Evolutionary conservation across 37 sponge, comb jelly and placozoan species (phyloP).

Genomic region (Theonella swinhoei): DNA sequence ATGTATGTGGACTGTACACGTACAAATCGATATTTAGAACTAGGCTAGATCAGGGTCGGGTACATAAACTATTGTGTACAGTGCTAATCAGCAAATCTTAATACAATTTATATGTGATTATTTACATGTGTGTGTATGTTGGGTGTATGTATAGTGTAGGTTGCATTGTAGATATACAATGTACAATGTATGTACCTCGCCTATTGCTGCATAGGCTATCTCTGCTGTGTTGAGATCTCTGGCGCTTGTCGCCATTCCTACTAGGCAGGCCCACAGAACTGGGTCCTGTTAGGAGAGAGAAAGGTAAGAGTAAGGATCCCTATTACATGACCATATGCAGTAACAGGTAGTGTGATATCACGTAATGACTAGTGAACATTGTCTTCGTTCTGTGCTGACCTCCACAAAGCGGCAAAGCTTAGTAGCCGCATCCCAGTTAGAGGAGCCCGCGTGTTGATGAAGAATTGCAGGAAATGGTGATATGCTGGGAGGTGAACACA

Average conservation of each 20-base stretch:
- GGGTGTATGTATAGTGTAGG: too few species aligned
- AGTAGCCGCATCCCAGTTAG: constrained; percentile 74
- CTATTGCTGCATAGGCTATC: constrained; percentile 92
- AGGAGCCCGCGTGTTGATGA: constrained; percentile 54
- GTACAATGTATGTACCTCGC: constrained; percentile 78
- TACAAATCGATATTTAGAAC: too few species aligned
- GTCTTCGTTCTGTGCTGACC: constrained; percentile 22
- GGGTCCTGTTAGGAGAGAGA: constrained; percentile 56
- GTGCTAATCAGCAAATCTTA: too few species aligned
- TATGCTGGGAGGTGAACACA: constrained; percentile 29
- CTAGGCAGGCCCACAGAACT: constrained; percentile 93
- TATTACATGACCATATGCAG: too few species aligned
- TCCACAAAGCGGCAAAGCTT: constrained; percentile 91
- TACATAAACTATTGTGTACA: too few species aligned
- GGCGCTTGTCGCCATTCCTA: constrained; percentile 84
- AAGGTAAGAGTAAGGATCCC: too few species aligned
- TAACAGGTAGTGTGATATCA: not conserved
- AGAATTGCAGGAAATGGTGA: constrained; percentile 93
- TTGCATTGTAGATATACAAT: too few species aligned
- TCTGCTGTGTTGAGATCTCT: constrained; percentile 87
- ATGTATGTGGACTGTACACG: too few species aligned
- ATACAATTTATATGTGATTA: too few species aligned
- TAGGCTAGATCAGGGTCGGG: too few species aligned
- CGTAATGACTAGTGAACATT: not conserved
- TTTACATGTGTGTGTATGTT: too few species aligned